These are phyloP conservation scores for Leucopsar rothschildi DNA, from an alignment of 2,113 vertebrate species.

Conservation along the genomic window DNA sequence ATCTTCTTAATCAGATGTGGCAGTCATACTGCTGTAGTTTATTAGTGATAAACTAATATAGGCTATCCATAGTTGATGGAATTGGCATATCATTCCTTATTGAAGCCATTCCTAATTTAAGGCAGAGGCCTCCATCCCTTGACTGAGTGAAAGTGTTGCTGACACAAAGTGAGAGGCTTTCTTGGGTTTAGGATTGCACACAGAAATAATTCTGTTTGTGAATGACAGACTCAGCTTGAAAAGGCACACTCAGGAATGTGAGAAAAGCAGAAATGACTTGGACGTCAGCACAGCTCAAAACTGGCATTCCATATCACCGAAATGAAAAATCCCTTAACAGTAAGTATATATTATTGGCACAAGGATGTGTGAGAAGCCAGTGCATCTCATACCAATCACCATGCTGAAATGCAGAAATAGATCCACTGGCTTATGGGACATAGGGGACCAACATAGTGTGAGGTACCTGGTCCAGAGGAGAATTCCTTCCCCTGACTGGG, in stretches of 20 bases:
- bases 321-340: neutral
- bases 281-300: neutral
- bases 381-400: neutral
- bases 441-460: neutral
- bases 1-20: neutral
- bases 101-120: neutral
- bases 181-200: neutral
- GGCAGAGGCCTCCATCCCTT: neutral
- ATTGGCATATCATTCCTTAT: neutral
- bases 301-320: neutral
- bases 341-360: neutral
- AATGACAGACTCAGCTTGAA: neutral
- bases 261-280: neutral
- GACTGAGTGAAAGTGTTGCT: neutral
- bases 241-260: neutral
- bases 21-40: neutral
- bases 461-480: neutral
- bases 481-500: rapidly evolving
- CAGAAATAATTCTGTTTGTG: neutral
- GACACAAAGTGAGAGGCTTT: neutral
- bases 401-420: neutral
- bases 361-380: neutral
- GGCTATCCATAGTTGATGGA: neutral
- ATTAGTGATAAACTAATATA: neutral
- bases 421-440: neutral